Evolutionary conservation across 1,140 invertebrate genomes (phyloP), one percentile per base, ranked within the genome.

Genomic region (Achatina immaculata): DNA sequence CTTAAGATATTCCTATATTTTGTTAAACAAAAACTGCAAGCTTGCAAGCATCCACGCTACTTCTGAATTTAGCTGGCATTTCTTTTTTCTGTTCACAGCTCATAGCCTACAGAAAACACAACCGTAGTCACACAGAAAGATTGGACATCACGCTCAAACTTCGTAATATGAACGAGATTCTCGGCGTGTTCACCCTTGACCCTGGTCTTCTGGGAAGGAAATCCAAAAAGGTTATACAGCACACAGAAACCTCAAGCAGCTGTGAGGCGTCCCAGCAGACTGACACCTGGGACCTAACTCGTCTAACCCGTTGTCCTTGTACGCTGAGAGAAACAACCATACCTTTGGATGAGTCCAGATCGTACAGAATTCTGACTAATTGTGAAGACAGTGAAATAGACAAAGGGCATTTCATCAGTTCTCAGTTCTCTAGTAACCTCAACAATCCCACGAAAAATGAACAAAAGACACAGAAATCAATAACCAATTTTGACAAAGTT

Each of bases 111-210:
- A 40, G 68, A 42, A 40, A 45, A 45, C 42, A 42, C 38, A 71
- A 71, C 68, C 68, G 68, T 34, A 28, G 28, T 28, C n/a, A 62
- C 68, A 71, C 68, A 4, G 3, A 40, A 71, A 40, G 68, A 1
- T 45, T 71, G 38, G 42, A 71, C 38, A 42, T 45, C 42, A 71
- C 38, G 38, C 34, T 45, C 24, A 71, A 71, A 45, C 38, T 42
- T 42, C 38, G 68, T 1, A 71, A 45, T 38, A 42, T 45, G 38
- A 31, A 42, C 38, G 38, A 71, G 7, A 28, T 71, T 45, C 68
- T 42, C 68, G 42, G 38, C 1, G 34, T 71, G 1, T 71, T 71
- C 58, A 62, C 58, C 58, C 58, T 62, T 62, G 58, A 62, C 58
- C 58, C 58, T 16, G 28, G 58, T 9, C 4, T 16, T 2, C n/a